These are phyloP conservation scores for Nomia melanderi DNA, from an alignment of 1,140 invertebrate species.

Conservation along the genomic window DNA sequence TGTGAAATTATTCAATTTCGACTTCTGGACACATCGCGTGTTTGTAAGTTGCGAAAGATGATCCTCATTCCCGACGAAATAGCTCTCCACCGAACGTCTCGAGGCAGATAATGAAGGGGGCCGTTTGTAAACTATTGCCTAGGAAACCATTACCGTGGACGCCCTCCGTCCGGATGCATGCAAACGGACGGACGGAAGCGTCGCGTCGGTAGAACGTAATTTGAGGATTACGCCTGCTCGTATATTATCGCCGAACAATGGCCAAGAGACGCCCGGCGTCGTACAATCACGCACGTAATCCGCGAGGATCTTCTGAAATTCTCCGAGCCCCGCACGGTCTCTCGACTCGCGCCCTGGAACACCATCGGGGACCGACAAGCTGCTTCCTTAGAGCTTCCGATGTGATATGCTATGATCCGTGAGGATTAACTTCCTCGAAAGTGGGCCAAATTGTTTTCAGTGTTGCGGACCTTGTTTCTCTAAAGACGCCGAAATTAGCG, in stretches of 20 bases:
- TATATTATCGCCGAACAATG: conserved; percentile 69
- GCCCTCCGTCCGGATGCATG: conserved; percentile 36
- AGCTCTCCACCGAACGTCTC: too few relatives aligned
- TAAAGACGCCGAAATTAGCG: not conserved
- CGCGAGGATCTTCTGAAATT: conserved; percentile 68
- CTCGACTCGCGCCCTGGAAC: conserved; percentile 20
- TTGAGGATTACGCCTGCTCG: conserved; percentile 69
- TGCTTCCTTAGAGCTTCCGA: conserved; percentile 42
- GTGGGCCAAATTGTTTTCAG: conserved; percentile 50
- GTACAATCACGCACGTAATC: conserved; percentile 72
- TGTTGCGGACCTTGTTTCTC: not conserved
- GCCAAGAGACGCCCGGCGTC: conserved; percentile 60
- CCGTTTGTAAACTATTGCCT: conserved; percentile 67
- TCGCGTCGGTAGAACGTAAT: conserved; percentile 66
- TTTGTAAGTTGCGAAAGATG: not conserved
- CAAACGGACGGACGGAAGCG: conserved; percentile 60
- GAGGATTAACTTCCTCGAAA: conserved; percentile 57
- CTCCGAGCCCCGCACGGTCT: conserved; percentile 20
- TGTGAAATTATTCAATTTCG: too few relatives aligned
- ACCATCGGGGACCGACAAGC: conserved; percentile 17
- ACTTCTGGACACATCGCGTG: too few relatives aligned
- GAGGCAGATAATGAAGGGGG: conserved; percentile 40
- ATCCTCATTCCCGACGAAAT: not conserved
- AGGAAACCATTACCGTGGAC: conserved; percentile 66
- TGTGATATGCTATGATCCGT: conserved; percentile 55